A percentile compares a stretch with the other conserved stretches of the same genome.
Conservation (phyloP, 2,113 vertebrate species). For the Pristiophorus japonicus region DNA sequence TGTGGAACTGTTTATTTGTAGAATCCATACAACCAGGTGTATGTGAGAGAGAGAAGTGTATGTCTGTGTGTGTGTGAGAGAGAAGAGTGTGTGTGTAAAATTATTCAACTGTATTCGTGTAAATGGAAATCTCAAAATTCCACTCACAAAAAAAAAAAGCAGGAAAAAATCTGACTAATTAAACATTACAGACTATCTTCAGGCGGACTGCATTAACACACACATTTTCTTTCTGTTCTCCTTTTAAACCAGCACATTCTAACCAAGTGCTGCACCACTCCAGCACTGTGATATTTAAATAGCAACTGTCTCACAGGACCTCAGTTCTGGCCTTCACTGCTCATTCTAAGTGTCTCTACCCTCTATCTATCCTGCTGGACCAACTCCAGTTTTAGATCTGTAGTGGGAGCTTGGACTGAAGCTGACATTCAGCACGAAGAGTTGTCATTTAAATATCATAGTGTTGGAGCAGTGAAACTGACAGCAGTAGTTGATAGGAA, state of each 20-base stretch:
- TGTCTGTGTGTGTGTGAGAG: background rate
- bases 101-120: background rate
- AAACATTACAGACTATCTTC: background rate
- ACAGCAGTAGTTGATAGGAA: conserved; percentile 19
- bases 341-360: background rate
- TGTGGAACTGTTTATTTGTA: background rate
- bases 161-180: background rate
- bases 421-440: background rate
- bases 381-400: background rate
- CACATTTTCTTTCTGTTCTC: background rate
- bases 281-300: background rate
- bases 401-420: background rate
- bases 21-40: too few relatives aligned
- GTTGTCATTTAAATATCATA: background rate
- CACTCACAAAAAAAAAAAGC: background rate
- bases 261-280: background rate
- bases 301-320: background rate
- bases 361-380: conserved; percentile 4
- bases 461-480: background rate
- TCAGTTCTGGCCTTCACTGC: background rate
- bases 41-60: too few relatives aligned
- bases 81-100: background rate
- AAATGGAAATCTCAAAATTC: background rate
- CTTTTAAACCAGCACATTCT: background rate
- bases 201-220: background rate